phyloP scores from a whole-genome alignment of 2,113 vertebrate species.

The Rhinoptilus africanus region DNA sequence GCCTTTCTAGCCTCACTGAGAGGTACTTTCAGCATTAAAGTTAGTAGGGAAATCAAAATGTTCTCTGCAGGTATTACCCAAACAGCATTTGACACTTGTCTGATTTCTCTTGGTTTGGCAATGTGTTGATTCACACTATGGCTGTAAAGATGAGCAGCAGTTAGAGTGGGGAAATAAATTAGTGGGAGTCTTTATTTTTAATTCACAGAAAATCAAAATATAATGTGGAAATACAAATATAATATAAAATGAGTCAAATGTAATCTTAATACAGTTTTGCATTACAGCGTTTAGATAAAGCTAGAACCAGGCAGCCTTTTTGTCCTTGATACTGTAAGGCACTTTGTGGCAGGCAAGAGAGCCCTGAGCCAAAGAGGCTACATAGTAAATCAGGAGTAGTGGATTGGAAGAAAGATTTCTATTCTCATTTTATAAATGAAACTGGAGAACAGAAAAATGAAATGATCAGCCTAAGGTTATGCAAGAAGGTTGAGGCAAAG shows the following conservation, averaged over 20 bases:
- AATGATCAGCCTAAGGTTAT: neutral
- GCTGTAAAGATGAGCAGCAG: neutral
- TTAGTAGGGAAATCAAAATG: neutral
- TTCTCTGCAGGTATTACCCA: neutral
- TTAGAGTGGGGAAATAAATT: neutral
- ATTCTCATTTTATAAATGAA: neutral
- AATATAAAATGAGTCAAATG: neutral
- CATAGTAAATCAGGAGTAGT: neutral
- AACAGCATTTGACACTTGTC: neutral
- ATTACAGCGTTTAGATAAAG: neutral
- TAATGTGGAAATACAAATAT: neutral
- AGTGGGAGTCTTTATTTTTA: neutral
- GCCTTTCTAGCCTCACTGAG: neutral
- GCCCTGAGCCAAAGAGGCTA: neutral
- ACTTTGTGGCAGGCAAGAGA: neutral
- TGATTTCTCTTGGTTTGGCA: neutral
- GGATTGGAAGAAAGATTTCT: neutral
- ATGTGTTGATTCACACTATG: neutral
- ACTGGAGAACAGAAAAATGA: neutral
- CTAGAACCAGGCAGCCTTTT: neutral
- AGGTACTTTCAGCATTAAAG: rapidly evolving
- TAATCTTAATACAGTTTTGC: too few species aligned
- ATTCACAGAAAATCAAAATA: neutral
- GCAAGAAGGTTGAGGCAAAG: neutral
- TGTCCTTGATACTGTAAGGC: neutral